Conservation (phyloP, 2,113 vertebrate species). For the Gallinago jamesoni region DNA sequence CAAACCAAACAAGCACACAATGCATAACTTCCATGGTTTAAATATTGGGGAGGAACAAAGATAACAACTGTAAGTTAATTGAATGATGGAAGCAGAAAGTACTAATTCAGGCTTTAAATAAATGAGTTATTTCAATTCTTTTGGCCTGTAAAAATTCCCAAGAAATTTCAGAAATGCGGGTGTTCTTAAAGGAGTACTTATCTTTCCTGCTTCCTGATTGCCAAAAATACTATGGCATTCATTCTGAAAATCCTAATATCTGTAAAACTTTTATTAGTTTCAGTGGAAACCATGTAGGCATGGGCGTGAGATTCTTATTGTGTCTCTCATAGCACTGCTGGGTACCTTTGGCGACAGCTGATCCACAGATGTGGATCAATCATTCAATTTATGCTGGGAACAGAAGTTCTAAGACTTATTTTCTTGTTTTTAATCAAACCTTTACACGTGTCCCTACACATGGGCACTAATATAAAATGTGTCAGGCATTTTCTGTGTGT, state of each 20-base stretch:
- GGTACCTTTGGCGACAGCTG: neutral
- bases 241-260: neutral
- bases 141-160: neutral
- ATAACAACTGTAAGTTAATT: neutral
- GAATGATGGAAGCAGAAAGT: neutral
- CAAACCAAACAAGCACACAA: neutral
- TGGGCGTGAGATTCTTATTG: neutral
- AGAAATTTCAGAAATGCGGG: neutral
- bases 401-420: neutral
- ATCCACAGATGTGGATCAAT: neutral
- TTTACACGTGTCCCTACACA: neutral
- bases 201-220: neutral
- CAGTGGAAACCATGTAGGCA: neutral
- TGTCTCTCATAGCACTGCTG: neutral
- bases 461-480: neutral
- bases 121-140: neutral
- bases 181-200: neutral
- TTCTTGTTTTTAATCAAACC: neutral
- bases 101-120: neutral
- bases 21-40: neutral
- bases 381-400: neutral
- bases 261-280: neutral
- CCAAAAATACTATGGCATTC: neutral
- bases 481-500: neutral
- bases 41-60: neutral